These are phyloP conservation scores for Diabrotica virgifera DNA, from an alignment of 1,140 invertebrate species.

Conservation along the genomic window DNA sequence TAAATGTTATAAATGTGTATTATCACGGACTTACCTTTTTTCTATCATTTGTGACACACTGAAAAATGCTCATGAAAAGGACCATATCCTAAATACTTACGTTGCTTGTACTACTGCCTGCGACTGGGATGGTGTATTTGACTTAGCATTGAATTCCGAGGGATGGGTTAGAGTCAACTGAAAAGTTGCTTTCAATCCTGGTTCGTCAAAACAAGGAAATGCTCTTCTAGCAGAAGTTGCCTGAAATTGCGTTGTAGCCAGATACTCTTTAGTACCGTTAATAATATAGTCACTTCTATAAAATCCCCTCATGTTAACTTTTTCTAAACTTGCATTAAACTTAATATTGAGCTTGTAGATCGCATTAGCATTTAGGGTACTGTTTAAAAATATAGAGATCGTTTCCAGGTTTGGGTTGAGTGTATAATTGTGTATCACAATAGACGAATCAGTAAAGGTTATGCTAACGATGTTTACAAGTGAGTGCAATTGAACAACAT, in stretches of 20 bases:
- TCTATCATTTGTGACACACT: too few relatives aligned
- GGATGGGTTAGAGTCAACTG: slow-evolving; percentile 63
- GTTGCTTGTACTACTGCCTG: too few relatives aligned
- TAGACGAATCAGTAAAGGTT: neutral
- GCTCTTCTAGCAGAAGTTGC: slow-evolving; percentile 77
- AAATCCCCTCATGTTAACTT: neutral
- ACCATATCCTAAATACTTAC: too few relatives aligned
- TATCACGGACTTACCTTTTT: too few relatives aligned
- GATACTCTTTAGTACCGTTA: neutral
- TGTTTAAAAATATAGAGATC: neutral
- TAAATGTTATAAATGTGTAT: too few relatives aligned
- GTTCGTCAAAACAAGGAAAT: slow-evolving; percentile 91
- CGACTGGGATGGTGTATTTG: slow-evolving; percentile 46
- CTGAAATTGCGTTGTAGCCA: slow-evolving; percentile 75
- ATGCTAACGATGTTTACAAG: neutral
- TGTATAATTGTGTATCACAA: neutral
- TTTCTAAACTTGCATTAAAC: slow-evolving; percentile 4
- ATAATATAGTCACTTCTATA: slow-evolving; percentile 7
- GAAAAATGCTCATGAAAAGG: too few relatives aligned
- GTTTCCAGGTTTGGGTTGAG: slow-evolving; percentile 6
- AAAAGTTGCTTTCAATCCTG: slow-evolving; percentile 77
- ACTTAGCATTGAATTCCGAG: slow-evolving; percentile 53
- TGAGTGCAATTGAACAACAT: slow-evolving; percentile 4
- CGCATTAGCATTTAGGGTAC: neutral
- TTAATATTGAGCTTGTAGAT: neutral